These are phyloP conservation scores for Myopa tessellatipennis DNA, from an alignment of 2,888 invertebrate species.

Conservation along the genomic window DNA sequence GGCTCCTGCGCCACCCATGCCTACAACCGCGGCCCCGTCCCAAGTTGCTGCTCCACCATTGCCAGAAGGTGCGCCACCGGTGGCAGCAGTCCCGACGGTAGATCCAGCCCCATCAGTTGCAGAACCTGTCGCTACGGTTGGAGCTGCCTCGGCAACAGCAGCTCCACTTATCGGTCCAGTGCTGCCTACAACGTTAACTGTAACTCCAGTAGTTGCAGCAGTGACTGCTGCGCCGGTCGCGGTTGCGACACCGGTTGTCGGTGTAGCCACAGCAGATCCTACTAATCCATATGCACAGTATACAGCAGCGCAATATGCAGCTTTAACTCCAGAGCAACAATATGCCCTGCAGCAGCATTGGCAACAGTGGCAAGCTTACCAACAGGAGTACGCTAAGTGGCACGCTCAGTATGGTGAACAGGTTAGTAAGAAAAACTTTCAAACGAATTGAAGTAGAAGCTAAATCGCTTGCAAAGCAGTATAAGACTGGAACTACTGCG, in stretches of 20 bases:
- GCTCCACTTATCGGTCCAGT: conserved; percentile 51
- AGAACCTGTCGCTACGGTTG: conserved; percentile 30
- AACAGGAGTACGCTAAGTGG: conserved; percentile 67
- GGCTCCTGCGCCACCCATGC: conserved; percentile 40
- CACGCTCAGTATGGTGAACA: conserved; percentile 68
- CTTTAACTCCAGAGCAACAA: conserved; percentile 65
- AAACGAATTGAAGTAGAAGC: too few species aligned
- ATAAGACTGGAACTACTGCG: too few species aligned
- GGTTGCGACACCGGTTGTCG: conserved; percentile 18
- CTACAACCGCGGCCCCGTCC: conserved; percentile 51
- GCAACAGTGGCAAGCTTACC: conserved; percentile 68
- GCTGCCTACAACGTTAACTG: conserved; percentile 40
- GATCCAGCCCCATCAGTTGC: conserved; percentile 33
- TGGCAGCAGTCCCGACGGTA: conserved; percentile 50
- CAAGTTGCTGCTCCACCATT: conserved; percentile 56
- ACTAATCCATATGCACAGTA: conserved; percentile 58
- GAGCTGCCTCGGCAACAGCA: conserved; percentile 25
- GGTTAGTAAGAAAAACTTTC: conserved; percentile 51
- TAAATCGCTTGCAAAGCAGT: too few species aligned
- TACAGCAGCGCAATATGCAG: conserved; percentile 64
- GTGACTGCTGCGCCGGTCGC: conserved; percentile 1
- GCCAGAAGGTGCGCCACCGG: conserved; percentile 54
- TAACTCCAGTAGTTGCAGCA: conserved; percentile 16
- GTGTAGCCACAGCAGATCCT: conserved; percentile 20
- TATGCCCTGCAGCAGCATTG: conserved; percentile 67